Evolutionary conservation across 1,140 invertebrate genomes (phyloP).

Genomic region (Ephestia elutella): DNA sequence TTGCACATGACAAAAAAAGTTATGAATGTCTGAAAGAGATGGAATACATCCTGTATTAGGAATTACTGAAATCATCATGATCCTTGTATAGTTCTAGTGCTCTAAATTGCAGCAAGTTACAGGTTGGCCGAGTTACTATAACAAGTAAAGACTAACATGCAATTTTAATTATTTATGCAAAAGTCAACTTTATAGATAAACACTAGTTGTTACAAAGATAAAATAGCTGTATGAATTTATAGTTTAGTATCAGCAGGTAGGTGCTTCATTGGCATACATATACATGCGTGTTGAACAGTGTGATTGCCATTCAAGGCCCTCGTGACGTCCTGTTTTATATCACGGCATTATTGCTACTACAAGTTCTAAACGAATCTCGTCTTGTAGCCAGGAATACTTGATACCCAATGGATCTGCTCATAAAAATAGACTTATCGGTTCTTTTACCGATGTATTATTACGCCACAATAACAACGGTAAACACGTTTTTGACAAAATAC

Average conservation of each 20-base stretch:
- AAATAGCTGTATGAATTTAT: not conserved
- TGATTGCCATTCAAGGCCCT: not conserved
- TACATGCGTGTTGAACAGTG: not conserved
- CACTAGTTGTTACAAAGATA: not conserved
- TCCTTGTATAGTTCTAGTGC: too few species aligned
- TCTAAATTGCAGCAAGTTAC: too few species aligned
- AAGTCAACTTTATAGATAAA: too few species aligned
- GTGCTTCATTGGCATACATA: constrained; percentile 14
- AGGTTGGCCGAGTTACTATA: too few species aligned
- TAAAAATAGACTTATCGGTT: constrained; percentile 19
- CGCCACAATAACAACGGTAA: not conserved
- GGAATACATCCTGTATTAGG: too few species aligned
- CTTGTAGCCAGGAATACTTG: not conserved
- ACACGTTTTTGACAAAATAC: not conserved
- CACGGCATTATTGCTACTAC: not conserved
- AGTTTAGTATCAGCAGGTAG: constrained; percentile 7
- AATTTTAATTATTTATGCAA: too few species aligned
- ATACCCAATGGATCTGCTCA: not conserved
- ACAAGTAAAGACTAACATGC: too few species aligned
- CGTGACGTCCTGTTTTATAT: not conserved
- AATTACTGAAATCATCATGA: too few species aligned
- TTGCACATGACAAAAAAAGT: too few species aligned
- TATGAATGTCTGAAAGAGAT: too few species aligned
- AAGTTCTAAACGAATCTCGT: not conserved
- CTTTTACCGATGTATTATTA: not conserved